These are phyloP conservation scores for Ia io DNA, from an alignment of 2,113 vertebrate species.

Conservation along the genomic window DNA sequence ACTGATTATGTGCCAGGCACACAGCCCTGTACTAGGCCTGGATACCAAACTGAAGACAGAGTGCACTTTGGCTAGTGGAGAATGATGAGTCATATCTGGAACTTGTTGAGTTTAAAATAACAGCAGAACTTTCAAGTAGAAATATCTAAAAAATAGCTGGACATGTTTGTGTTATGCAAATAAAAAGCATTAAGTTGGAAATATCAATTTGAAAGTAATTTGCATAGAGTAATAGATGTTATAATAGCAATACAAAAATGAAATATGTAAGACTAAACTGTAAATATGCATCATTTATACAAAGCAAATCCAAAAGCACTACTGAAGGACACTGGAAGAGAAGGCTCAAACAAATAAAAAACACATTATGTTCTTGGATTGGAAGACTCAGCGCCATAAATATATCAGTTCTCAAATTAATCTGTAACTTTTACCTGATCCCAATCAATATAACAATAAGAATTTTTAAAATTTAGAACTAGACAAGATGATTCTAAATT, in stretches of 20 bases:
- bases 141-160: background rate
- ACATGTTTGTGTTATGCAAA: background rate
- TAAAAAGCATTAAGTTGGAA: background rate
- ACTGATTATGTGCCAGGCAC: background rate
- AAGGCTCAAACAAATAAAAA: background rate
- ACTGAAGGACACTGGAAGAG: background rate
- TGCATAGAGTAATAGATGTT: background rate
- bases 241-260: background rate
- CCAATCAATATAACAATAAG: background rate
- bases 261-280: background rate
- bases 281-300: background rate
- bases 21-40: background rate
- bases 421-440: background rate
- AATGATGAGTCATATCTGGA: background rate
- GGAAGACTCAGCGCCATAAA: background rate
- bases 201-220: conserved; percentile 22
- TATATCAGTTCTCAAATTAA: background rate
- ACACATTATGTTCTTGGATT: background rate
- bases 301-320: background rate
- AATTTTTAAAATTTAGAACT: background rate
- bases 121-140: background rate
- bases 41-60: background rate
- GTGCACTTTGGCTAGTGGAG: background rate
- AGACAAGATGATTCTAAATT: background rate
- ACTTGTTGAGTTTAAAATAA: background rate